phyloP scores from a whole-genome alignment of 2,888 invertebrate species.

The Hirudinaria manillensis region DNA sequence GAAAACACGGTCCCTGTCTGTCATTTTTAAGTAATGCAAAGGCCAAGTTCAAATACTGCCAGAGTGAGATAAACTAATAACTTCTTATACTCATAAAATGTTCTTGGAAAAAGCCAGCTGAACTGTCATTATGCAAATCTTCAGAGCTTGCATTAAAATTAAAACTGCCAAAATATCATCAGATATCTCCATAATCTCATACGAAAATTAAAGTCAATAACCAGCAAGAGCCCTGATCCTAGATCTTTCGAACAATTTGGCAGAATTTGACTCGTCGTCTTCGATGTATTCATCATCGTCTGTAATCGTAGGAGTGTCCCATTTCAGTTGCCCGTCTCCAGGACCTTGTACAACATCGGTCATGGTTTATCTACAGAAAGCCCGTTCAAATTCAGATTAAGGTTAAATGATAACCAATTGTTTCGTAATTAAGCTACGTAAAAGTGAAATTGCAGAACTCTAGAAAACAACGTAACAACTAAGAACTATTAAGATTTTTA shows the following conservation, averaged over 20 bases:
- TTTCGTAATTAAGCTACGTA: not conserved
- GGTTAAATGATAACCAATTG: not conserved
- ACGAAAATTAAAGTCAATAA: constrained; percentile 51
- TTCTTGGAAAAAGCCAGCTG: too few species aligned
- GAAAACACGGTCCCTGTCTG: too few species aligned
- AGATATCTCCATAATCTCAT: too few species aligned
- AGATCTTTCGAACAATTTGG: constrained; percentile 95
- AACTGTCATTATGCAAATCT: too few species aligned
- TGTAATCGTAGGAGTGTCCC: constrained; percentile 66
- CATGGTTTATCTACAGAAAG: constrained; percentile 16
- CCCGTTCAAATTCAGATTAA: not conserved
- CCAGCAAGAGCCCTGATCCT: constrained; percentile 97
- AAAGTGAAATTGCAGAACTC: not conserved
- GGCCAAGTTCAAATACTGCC: too few species aligned
- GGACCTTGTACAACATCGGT: constrained; percentile 28
- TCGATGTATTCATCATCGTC: constrained; percentile 78
- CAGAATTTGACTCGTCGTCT: constrained; percentile 89
- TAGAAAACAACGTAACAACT: not conserved
- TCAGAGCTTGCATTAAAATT: too few species aligned
- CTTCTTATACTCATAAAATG: too few species aligned
- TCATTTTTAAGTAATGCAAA: too few species aligned
- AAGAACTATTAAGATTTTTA: not conserved
- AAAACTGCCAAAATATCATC: too few species aligned
- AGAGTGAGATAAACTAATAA: too few species aligned
- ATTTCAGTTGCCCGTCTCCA: constrained; percentile 30